These are phyloP conservation scores for Riptortus pedestris DNA, from an alignment of 1,140 invertebrate species.

Conservation along the genomic window DNA sequence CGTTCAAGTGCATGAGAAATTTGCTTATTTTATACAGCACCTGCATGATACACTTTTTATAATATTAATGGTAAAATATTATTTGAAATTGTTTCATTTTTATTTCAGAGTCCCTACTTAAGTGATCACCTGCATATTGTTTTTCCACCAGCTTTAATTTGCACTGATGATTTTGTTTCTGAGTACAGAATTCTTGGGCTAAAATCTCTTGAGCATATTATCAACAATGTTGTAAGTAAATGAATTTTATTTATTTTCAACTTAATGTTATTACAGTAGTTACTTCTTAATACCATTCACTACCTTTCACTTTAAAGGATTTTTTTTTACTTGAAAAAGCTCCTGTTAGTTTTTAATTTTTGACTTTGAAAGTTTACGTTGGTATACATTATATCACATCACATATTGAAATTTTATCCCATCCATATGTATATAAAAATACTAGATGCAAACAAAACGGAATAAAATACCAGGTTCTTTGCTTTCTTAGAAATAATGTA, in stretches of 20 bases:
- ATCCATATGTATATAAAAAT: too few species aligned
- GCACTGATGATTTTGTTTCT: constrained; percentile 25
- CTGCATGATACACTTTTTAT: not conserved
- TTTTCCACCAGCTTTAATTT: constrained; percentile 24
- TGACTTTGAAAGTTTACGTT: too few species aligned
- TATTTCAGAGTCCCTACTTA: constrained; percentile 22
- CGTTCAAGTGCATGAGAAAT: not conserved
- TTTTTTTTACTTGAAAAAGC: too few species aligned
- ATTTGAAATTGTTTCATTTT: constrained; percentile 6
- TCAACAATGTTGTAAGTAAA: constrained; percentile 26
- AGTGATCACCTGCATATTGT: constrained; percentile 19
- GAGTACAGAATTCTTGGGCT: constrained; percentile 23
- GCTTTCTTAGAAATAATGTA: too few species aligned
- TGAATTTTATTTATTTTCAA: too few species aligned
- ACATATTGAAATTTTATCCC: too few species aligned
- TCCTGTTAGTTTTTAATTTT: too few species aligned
- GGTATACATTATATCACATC: too few species aligned
- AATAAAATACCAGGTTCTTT: too few species aligned
- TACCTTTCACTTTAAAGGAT: not conserved
- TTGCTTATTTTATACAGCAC: not conserved
- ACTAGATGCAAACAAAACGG: too few species aligned
- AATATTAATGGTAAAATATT: not conserved
- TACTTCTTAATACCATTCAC: too few species aligned
- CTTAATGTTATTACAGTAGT: too few species aligned
- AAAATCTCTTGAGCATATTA: constrained; percentile 24